These are phyloP conservation scores for Urophycis tenuis DNA, from an alignment of 2,797 vertebrate genomes.

Conservation along the genomic window DNA sequence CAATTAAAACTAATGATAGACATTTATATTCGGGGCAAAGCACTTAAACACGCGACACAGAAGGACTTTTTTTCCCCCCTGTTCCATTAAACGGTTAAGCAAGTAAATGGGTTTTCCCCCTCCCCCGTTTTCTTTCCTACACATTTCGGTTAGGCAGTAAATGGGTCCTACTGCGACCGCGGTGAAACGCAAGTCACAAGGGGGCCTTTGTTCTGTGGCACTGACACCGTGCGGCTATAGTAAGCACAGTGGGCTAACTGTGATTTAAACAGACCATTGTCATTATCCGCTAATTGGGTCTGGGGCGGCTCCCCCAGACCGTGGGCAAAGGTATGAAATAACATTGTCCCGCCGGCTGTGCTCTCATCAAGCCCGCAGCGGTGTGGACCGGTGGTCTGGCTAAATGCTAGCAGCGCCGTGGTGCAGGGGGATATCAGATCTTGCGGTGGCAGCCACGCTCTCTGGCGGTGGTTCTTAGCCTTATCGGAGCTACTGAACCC, in stretches of 20 bases:
- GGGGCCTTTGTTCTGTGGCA: not conserved
- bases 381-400: constrained; percentile 37
- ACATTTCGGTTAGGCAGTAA: not conserved
- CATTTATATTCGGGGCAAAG: constrained; percentile 3
- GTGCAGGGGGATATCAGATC: constrained; percentile 39
- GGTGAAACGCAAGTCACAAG: not conserved
- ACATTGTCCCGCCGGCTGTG: constrained; percentile 35
- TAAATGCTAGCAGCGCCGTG: constrained; percentile 39
- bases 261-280: constrained; percentile 38
- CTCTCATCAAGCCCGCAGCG: constrained; percentile 52
- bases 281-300: constrained; percentile 43
- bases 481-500: no score
- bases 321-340: constrained; percentile 32
- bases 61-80: constrained; percentile 5
- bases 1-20: constrained; percentile 13
- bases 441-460: constrained; percentile 34
- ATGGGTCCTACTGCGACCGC: not conserved
- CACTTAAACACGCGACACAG: constrained; percentile 1
- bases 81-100: constrained; percentile 8
- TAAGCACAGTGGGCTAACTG: constrained; percentile 25
- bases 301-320: constrained; percentile 25
- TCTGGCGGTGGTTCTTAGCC: no score
- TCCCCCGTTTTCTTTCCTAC: constrained; percentile 5
- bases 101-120: not conserved
- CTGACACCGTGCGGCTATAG: constrained; percentile 29